Evolutionary conservation across 2,797 vertebrate species (phyloP).

Genomic region (Acanthurus tractus): DNA sequence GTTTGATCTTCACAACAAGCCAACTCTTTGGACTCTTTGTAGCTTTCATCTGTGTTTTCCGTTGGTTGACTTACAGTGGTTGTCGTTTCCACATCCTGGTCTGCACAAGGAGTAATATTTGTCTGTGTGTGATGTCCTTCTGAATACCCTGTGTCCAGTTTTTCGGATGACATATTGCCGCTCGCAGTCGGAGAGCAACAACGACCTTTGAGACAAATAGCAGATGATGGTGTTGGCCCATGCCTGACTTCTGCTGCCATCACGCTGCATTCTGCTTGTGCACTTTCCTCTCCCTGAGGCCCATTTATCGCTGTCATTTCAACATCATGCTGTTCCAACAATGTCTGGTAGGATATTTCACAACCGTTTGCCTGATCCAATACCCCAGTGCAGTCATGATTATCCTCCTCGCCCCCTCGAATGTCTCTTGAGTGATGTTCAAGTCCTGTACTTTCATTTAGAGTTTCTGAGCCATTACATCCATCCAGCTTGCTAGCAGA

Average conservation of each 20-base stretch:
- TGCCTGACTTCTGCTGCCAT: constrained; percentile 31
- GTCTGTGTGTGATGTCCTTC: constrained; percentile 25
- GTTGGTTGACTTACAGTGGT: constrained; percentile 19
- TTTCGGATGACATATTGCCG: constrained; percentile 27
- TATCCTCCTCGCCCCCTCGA: constrained; percentile 45
- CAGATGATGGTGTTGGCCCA: constrained; percentile 32
- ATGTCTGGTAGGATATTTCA: constrained; percentile 67
- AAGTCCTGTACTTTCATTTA: constrained; percentile 58
- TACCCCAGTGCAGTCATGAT: constrained; percentile 12
- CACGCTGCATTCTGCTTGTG: constrained; percentile 33
- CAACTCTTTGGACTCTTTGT: constrained; percentile 26
- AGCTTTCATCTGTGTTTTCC: constrained; percentile 26
- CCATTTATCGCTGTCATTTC: constrained; percentile 46
- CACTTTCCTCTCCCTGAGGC: constrained; percentile 52
- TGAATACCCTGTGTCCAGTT: constrained; percentile 32
- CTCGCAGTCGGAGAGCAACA: constrained; percentile 29
- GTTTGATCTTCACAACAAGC: constrained; percentile 29
- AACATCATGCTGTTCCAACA: constrained; percentile 43
- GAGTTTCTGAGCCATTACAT: constrained; percentile 51
- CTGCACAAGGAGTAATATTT: constrained; percentile 30
- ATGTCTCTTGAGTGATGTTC: constrained; percentile 34
- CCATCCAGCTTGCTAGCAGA: constrained; percentile 45
- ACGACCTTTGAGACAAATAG: constrained; percentile 54
- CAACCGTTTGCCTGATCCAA: constrained; percentile 50
- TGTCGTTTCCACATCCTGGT: constrained; percentile 23